Evolutionary conservation across 2,113 vertebrate species (phyloP), one percentile per base, ranked within the genome.

Genomic region (Lynx canadensis): DNA sequence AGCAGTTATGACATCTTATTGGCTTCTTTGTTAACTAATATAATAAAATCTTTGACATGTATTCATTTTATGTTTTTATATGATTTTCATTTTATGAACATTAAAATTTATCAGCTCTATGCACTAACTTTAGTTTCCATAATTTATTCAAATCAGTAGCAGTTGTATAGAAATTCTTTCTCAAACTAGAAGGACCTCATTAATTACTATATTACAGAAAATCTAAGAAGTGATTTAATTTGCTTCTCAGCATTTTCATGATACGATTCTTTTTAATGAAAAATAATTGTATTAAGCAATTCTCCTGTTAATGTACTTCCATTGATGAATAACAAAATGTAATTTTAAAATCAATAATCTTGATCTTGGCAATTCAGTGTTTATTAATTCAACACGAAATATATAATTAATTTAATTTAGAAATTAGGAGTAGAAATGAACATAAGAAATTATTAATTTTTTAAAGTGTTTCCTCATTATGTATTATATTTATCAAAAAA

Each of bases 171-270:
- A 81, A 92, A 96, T 71, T 97, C 95, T 98, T 96, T 94, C 68
- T 97, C 94, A 98, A 97, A 95, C 86, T 92, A 80, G 36, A 96
- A 97, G 78, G 96, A 52, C 90, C n/a, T 2, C 74, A 88, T 89
- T 97, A 97, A 97, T 94, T 89, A 89, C 65, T 66, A 57, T 73
- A 78, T 13, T 73, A 73, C 3, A 63, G 68, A 88, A 97, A 98
- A 97, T 95, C 92, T 97, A 94, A 97, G 48, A 95, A 98, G 95
- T 93, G 68, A 97, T 98, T 98, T 97, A 97, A 98, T 98, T 98
- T 95, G 98, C 74, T 98, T 97, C 95, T 97, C 83, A 97, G 23
- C 16, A 94, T 97, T 97, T 97, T 98, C 95, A 97, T 97, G 96
- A 97, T 94, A 97, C 0, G 11, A 79, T 91, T 83, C 93, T 65